Conservation (phyloP, 2,797 vertebrate genomes). For the Mus minutoides region DNA sequence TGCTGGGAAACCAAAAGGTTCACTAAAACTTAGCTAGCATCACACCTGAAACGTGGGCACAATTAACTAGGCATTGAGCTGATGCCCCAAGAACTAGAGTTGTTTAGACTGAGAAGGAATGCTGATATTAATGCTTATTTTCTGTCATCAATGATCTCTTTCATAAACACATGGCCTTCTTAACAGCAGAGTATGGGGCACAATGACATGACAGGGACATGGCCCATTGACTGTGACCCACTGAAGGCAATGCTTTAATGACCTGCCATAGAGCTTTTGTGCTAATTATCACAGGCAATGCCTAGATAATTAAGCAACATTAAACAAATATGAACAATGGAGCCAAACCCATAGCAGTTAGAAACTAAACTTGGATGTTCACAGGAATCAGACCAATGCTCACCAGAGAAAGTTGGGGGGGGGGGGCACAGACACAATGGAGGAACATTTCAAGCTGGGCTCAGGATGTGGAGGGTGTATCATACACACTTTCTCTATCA, state of each 20-base stretch:
- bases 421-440: not conserved
- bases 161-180: not conserved
- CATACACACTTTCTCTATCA: not conserved
- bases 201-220: not conserved
- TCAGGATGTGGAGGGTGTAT: not conserved
- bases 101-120: not conserved
- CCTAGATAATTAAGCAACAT: not conserved
- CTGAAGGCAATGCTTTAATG: not conserved
- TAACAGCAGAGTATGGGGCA: not conserved
- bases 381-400: not conserved
- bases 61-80: not conserved
- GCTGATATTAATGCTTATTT: not conserved
- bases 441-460: not conserved
- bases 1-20: not conserved
- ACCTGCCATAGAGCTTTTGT: not conserved
- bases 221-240: not conserved
- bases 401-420: not conserved
- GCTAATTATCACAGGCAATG: not conserved
- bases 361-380: not conserved
- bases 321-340: not conserved
- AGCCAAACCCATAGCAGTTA: not conserved
- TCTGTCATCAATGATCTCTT: not conserved
- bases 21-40: not conserved
- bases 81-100: not conserved
- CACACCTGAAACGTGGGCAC: not conserved